A percentile compares a stretch with the other conserved stretches of the same genome.
phyloP scores from a whole-genome alignment of 2,797 vertebrate species.

The Megalops cyprinoides region DNA sequence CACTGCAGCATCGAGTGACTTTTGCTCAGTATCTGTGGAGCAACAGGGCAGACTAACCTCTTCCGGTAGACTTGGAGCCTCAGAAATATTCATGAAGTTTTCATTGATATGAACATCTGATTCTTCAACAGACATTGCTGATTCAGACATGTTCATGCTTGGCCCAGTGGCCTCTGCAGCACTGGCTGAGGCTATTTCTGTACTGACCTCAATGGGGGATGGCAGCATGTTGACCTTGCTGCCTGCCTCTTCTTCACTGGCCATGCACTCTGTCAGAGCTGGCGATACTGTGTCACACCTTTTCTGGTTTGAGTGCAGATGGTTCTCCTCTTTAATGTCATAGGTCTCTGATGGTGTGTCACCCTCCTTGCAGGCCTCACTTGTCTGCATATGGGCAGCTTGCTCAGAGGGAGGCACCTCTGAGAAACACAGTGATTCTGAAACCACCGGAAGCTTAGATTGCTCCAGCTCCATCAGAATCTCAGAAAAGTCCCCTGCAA shows the following conservation, averaged over 20 bases:
- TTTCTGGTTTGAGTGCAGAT: conserved; percentile 51
- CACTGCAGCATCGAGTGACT: conserved; percentile 51
- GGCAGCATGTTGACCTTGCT: conserved; percentile 41
- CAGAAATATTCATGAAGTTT: conserved; percentile 52
- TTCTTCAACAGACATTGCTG: conserved; percentile 46
- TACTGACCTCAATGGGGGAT: conserved; percentile 37
- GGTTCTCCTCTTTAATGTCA: conserved; percentile 74
- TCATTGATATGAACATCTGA: conserved; percentile 51
- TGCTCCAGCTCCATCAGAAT: conserved; percentile 65
- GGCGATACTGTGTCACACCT: conserved; percentile 31
- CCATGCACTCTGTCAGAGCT: conserved; percentile 44
- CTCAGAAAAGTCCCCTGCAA: conserved; percentile 72
- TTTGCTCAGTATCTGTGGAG: conserved; percentile 54
- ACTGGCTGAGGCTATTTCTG: conserved; percentile 22
- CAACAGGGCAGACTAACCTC: conserved; percentile 28
- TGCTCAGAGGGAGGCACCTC: conserved; percentile 48
- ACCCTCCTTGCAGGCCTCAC: conserved; percentile 31
- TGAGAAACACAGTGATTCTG: conserved; percentile 61
- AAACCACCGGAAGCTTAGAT: conserved; percentile 57
- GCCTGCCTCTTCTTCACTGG: conserved; percentile 43
- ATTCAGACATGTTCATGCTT: conserved; percentile 40
- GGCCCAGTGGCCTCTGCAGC: conserved; percentile 45
- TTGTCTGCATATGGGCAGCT: conserved; percentile 47
- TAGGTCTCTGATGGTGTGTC: conserved; percentile 60
- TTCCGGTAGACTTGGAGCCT: conserved; percentile 45